Base-by-base conservation (phyloP, 2,113 vertebrate genomes). In the Axis porcinus region DNA sequence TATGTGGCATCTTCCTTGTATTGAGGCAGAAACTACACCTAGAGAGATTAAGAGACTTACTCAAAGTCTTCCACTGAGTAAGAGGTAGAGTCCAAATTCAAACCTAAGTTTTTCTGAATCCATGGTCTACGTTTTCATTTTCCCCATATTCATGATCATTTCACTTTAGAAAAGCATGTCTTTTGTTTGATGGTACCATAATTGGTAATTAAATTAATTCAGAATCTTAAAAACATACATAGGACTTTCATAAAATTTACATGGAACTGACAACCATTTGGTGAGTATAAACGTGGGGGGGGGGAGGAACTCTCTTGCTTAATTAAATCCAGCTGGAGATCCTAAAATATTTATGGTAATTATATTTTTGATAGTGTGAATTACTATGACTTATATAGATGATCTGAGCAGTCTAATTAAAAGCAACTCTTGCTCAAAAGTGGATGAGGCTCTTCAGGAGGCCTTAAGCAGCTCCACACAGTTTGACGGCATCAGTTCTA, bases 291-390 rank as follows among this genome's bases (percentile, higher is more conserved):
- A 76, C 21, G 17, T 8, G 11, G 45, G 45, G 10, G 19, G 25
- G 43, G 14, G 40, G 45, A 10, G 19, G 19, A 43, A 43, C 5
- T 4, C n/a, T 95, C 43, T 86, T 85, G 52, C 67, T 97, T 93
- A 93, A 89, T 95, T 89, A 96, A 96, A 96, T 95, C 33, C 89
- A 91, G 28, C n/a, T 74, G 55, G 67, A 78, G 83, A 94, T 36
- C 60, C 57, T 89, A 96, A 85, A 95, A 76, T 96, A 97, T 78
- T 97, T 92, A 94, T 89, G 90, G 82, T 86, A 60, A 94, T 95
- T 81, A 58, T 76, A 45, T 54, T 96, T 91, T 94, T 91, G 67
- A 64, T 82, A 58, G 54, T 52, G 64, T 64, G 81, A 91, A 91
- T 96, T 91, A 82, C 50, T 96, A 8, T 47, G 76, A 91, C 47